Conservation (phyloP, 2,888 invertebrate species). For the Pammene aurita region DNA sequence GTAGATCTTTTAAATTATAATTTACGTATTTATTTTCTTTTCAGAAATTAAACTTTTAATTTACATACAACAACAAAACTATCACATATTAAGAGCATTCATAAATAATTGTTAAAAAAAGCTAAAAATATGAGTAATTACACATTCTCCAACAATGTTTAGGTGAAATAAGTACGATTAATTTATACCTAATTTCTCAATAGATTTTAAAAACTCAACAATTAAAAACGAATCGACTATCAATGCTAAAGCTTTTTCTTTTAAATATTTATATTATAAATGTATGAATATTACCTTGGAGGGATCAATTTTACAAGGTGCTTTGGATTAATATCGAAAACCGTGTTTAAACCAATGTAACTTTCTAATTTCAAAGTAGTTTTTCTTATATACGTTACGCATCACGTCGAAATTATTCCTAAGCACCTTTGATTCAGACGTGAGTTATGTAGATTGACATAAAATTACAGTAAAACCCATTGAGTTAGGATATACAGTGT, state of each 20-base stretch:
- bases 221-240: conserved; percentile 37
- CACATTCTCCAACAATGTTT: conserved; percentile 7
- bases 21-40: too few relatives aligned
- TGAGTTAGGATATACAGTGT: too few relatives aligned
- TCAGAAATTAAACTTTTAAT: background rate
- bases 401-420: background rate
- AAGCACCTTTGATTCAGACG: background rate
- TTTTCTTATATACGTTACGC: background rate
- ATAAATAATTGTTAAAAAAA: conserved; percentile 33
- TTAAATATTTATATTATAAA: conserved; percentile 16
- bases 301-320: background rate
- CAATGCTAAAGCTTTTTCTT: conserved; percentile 15
- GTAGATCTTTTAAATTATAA: too few relatives aligned
- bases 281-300: background rate
- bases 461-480: background rate
- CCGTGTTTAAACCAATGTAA: background rate
- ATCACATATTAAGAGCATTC: conserved; percentile 19
- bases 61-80: conserved; percentile 10
- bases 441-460: background rate
- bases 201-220: conserved; percentile 39
- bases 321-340: background rate
- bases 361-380: too few relatives aligned
- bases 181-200: conserved; percentile 23
- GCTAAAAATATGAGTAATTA: conserved; percentile 35
- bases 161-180: conserved; percentile 29